These are phyloP conservation scores for Ancistrus triradiatus DNA, from an alignment of 2,113 vertebrate genomes.

Conservation along the genomic window DNA sequence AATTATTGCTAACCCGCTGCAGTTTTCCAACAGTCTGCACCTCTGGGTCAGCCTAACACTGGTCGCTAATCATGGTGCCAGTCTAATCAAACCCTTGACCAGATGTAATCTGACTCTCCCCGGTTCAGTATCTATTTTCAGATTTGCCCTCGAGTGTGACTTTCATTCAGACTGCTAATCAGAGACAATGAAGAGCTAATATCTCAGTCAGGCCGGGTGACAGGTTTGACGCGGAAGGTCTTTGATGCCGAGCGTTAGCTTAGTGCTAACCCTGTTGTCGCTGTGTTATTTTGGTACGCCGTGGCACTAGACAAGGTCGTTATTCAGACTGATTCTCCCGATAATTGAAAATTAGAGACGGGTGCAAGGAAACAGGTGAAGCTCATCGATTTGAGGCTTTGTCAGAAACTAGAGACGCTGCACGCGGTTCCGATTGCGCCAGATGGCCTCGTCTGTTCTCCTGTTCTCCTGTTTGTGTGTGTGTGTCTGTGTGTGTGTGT, in stretches of 20 bases:
- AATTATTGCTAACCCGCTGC: too few species aligned
- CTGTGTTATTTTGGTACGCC: constrained; percentile 5
- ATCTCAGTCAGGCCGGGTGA: neutral
- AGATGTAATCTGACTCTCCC: neutral
- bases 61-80: too few species aligned
- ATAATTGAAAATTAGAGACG: constrained; percentile 57
- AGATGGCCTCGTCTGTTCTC: constrained; percentile 57
- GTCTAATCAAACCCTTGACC: constrained; percentile 37
- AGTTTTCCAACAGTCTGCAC: too few species aligned
- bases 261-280: neutral
- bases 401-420: constrained; percentile 63
- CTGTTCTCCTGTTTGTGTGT: too few species aligned
- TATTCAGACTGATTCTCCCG: constrained; percentile 50
- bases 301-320: constrained; percentile 45
- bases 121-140: constrained; percentile 25
- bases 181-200: neutral
- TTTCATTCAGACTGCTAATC: constrained; percentile 36
- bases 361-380: constrained; percentile 62
- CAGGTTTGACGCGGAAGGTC: neutral
- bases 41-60: too few species aligned
- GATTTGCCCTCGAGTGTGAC: constrained; percentile 21
- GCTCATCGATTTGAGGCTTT: constrained; percentile 67
- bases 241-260: neutral
- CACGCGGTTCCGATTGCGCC: constrained; percentile 50
- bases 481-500: constrained; percentile 4